These are phyloP conservation scores for Anableps anableps DNA, from an alignment of 2,797 vertebrate species.

Conservation along the genomic window DNA sequence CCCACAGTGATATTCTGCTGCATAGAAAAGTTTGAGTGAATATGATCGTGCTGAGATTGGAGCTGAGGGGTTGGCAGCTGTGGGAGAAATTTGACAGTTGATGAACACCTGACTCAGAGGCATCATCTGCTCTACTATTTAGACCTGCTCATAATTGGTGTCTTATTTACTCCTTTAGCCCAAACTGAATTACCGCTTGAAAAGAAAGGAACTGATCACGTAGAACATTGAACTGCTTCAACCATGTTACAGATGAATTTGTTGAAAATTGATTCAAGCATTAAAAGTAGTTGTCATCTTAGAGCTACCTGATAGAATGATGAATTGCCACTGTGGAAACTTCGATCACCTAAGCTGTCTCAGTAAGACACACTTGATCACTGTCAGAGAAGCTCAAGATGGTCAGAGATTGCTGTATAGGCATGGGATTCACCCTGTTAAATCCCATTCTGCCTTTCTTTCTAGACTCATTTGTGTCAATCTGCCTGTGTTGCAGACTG, in stretches of 20 bases:
- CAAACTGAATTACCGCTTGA: constrained; percentile 27
- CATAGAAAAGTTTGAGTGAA: constrained; percentile 40
- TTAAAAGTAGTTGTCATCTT: constrained; percentile 80
- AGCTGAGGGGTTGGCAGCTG: constrained; percentile 28
- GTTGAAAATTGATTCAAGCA: constrained; percentile 71
- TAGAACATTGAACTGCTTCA: constrained; percentile 52
- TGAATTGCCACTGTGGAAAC: constrained; percentile 80
- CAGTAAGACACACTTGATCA: constrained; percentile 82
- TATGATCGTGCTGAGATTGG: constrained; percentile 28
- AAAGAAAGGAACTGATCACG: constrained; percentile 36
- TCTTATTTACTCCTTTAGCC: constrained; percentile 17
- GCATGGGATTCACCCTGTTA: constrained; percentile 46
- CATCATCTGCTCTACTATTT: constrained; percentile 50
- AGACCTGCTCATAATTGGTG: constrained; percentile 48
- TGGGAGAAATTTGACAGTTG: constrained; percentile 49
- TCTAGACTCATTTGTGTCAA: constrained; percentile 59
- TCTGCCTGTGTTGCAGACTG: constrained; percentile 33
- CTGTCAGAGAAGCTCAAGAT: constrained; percentile 78
- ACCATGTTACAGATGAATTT: constrained; percentile 55
- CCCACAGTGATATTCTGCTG: constrained; percentile 36
- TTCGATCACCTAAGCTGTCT: constrained; percentile 81
- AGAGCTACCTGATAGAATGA: constrained; percentile 75
- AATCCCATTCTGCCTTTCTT: constrained; percentile 26
- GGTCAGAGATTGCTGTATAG: constrained; percentile 71
- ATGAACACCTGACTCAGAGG: constrained; percentile 51